A percentile compares a stretch with the other conserved stretches of the same genome.
These are phyloP conservation scores for Tupaia tana DNA, from an alignment of 2,113 vertebrate species.

Conservation along the genomic window DNA sequence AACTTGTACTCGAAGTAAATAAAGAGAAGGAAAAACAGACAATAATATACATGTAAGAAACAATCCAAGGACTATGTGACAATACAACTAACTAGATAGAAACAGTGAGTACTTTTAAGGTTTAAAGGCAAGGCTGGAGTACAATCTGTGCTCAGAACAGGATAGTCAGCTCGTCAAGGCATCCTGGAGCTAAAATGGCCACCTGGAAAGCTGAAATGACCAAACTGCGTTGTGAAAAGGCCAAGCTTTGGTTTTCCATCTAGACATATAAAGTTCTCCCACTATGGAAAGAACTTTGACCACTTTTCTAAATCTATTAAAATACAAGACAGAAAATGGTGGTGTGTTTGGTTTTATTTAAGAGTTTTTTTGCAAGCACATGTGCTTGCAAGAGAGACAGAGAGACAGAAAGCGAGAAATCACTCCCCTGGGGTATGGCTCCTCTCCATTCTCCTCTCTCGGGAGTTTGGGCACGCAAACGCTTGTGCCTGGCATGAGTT, in stretches of 20 bases:
- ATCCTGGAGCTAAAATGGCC: background rate
- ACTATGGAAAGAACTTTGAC: background rate
- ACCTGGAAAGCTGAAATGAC: background rate
- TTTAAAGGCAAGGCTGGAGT: background rate
- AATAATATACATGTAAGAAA: background rate
- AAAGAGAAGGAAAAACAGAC: background rate
- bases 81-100: background rate
- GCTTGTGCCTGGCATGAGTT: no score
- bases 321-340: background rate
- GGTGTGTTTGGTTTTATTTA: no score
- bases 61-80: background rate
- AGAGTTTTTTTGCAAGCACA: no score
- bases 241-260: background rate
- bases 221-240: background rate
- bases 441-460: no score
- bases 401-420: no score
- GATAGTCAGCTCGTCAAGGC: background rate
- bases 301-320: background rate
- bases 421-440: no score
- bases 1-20: background rate
- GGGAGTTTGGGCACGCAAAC: no score
- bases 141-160: background rate
- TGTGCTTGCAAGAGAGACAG: no score
- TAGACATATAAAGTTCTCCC: background rate
- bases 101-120: background rate